Evolutionary conservation across 23 tunicate genomes (phyloP), one percentile per base, ranked within the genome.

Genomic region (Halocynthia aurantium): DNA sequence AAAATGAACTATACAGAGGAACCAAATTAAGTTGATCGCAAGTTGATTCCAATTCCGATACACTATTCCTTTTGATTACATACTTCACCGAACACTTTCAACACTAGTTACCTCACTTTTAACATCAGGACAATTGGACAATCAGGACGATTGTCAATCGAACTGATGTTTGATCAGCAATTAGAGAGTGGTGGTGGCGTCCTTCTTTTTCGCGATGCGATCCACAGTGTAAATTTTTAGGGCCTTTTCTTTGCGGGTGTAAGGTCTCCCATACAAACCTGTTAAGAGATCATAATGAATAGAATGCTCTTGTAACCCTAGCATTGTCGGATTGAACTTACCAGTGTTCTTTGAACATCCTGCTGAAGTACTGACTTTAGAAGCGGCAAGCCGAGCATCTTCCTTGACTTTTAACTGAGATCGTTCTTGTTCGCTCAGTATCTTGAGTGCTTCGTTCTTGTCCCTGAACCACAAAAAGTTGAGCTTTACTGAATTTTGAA

Each of bases 191-290:
- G 63, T 58, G 15, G 63, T 58, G 63, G 15, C n/a, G 4, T 58
- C 63, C 63, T n/a, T 58, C 19, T 71, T 15, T 22, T 71, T 71
- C 62, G 85, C 78, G 17, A 69, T 50, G 6, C 76, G 77, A 61
- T 73, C 80, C 52, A 87, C 93, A 19, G 89, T 89, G 83, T 84
- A 89, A 19, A 89, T 89, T 72, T 89, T 89, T 56, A 89, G 71
- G 57, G 96, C 96, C 70, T 84, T 84, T 57, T 89, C 96, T 9
- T 83, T 83, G 68, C 96, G 96, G 50, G 80, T 80, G 52, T 83
- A 61, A 69, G 71, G 63, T 8, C 87, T 78, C 50, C 67, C 54
- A 12, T 57, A 60, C 9, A 64, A 53, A 19, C 78, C 78, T 74
- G 78, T 5, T 13, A 13, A 22, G 44, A 31, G 44, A 31, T 31